These are phyloP conservation scores for Melipona bicolor DNA, from an alignment of 2,888 invertebrate species.

Conservation along the genomic window DNA sequence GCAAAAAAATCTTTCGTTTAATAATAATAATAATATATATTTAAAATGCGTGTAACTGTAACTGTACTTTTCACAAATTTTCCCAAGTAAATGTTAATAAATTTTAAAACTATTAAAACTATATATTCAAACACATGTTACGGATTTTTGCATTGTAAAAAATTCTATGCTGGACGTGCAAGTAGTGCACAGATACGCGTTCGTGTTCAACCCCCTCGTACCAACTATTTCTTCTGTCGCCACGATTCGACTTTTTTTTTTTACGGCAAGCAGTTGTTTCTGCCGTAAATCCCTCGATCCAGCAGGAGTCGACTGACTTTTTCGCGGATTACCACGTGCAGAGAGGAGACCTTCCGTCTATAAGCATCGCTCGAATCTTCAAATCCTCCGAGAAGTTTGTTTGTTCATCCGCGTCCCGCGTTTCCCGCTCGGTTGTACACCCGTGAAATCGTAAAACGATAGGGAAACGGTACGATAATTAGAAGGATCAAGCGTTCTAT, in stretches of 20 bases:
- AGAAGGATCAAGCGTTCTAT: neutral
- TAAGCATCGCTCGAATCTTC: neutral
- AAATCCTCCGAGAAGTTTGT: conserved; percentile 8
- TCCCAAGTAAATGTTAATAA: too few species aligned
- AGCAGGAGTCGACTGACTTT: conserved; percentile 75
- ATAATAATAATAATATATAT: too few species aligned
- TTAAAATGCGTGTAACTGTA: too few species aligned
- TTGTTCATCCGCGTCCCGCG: conserved; percentile 14
- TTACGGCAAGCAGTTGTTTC: conserved; percentile 72
- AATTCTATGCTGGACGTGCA: too few species aligned
- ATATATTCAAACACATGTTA: too few species aligned
- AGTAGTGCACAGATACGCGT: too few species aligned
- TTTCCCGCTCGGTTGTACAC: neutral
- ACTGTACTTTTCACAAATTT: too few species aligned
- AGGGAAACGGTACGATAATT: neutral
- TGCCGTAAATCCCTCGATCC: conserved; percentile 76
- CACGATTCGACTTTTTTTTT: conserved; percentile 26
- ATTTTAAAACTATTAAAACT: too few species aligned
- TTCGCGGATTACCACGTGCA: conserved; percentile 68
- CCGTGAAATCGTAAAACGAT: conserved; percentile 5
- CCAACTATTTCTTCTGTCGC: conserved; percentile 11
- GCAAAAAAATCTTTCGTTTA: too few species aligned
- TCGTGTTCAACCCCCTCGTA: conserved; percentile 17
- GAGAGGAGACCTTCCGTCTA: conserved; percentile 17
- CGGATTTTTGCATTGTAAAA: too few species aligned